Evolutionary conservation across 2,888 invertebrate genomes (phyloP).

Genomic region (Agrotis puta): DNA sequence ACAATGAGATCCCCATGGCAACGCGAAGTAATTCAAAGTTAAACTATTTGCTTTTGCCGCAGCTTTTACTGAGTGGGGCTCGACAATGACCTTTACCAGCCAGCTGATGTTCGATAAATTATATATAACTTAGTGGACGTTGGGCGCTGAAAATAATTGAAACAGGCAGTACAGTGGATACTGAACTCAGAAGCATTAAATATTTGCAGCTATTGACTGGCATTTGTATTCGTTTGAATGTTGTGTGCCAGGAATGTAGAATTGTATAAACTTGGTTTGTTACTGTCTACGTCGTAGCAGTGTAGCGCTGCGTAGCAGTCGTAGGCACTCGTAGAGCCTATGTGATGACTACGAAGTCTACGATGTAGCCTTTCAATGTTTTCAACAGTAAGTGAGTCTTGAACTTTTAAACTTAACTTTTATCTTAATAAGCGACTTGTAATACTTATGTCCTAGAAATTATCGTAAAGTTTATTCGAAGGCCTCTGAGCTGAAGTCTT

Average conservation of each 20-base stretch:
- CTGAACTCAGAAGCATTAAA: constrained; percentile 1
- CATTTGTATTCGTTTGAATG: constrained; percentile 2
- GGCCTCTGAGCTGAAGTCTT: constrained; percentile 18
- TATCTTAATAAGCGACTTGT: constrained; percentile 4
- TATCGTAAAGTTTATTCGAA: constrained; percentile 13
- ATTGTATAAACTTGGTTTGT: too few relatives aligned
- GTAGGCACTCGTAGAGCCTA: constrained; percentile 7
- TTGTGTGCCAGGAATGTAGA: neutral
- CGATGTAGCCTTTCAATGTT: too few relatives aligned
- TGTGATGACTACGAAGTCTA: neutral
- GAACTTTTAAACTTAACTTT: too few relatives aligned
- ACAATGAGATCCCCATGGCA: constrained; percentile 36
- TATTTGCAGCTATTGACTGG: constrained; percentile 13
- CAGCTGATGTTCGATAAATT: constrained; percentile 43
- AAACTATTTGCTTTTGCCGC: constrained; percentile 33
- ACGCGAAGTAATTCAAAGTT: constrained; percentile 10
- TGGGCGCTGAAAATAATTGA: constrained; percentile 4
- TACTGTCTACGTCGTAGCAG: constrained; percentile 12
- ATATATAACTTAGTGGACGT: constrained; percentile 12
- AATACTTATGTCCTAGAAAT: constrained; percentile 1
- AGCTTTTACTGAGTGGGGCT: constrained; percentile 1
- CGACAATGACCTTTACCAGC: constrained; percentile 52
- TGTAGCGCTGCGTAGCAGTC: constrained; percentile 1
- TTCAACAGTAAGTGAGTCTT: too few relatives aligned
- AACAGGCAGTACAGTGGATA: neutral